Percentiles rank a stretch among this genome's conserved stretches.
Evolutionary conservation across 2,113 vertebrate species (phyloP).

Genomic region (Eurypyga helias): DNA sequence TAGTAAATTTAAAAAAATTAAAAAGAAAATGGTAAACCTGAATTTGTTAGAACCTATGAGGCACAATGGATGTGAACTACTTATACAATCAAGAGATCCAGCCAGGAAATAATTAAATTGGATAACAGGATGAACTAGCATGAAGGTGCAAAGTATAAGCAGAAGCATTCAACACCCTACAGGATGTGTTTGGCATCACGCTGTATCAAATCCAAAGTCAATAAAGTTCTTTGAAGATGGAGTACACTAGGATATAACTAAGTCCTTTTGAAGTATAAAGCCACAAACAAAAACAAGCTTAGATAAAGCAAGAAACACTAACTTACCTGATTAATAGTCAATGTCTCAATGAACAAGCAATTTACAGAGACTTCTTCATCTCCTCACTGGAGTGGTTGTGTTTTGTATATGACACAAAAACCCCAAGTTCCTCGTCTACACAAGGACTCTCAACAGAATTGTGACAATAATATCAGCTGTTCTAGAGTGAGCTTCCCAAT

Average conservation of each 20-base stretch:
- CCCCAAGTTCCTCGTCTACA: not conserved
- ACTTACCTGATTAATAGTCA: not conserved
- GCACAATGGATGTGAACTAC: not conserved
- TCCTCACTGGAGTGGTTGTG: not conserved
- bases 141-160: not conserved
- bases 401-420: not conserved
- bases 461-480: not conserved
- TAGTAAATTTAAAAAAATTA: not conserved
- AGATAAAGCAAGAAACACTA: not conserved
- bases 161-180: not conserved
- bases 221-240: not conserved
- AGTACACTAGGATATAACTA: not conserved
- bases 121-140: not conserved
- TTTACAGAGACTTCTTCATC: not conserved
- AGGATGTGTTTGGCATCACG: not conserved
- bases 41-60: not conserved
- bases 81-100: not conserved
- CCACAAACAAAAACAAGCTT: not conserved
- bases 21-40: not conserved
- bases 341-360: not conserved
- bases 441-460: not conserved
- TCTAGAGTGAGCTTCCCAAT: not conserved
- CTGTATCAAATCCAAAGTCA: not conserved
- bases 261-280: conserved; percentile 2
- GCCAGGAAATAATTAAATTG: not conserved